These are phyloP conservation scores for Patella ulyssiponensis DNA, from an alignment of 2,888 invertebrate species.

Conservation along the genomic window DNA sequence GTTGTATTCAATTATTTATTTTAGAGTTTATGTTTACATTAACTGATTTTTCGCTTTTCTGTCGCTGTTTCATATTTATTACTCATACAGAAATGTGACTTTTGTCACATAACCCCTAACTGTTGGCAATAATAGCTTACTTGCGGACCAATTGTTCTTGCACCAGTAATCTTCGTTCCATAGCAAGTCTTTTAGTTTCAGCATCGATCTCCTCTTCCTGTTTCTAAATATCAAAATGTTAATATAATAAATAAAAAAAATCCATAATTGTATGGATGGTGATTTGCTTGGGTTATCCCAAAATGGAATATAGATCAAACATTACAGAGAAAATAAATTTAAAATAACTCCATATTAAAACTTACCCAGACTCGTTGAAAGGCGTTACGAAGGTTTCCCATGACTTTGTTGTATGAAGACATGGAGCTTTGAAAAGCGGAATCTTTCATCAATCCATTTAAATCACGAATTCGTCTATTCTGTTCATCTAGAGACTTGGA, in stretches of 20 bases:
- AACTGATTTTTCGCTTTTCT: too few species aligned
- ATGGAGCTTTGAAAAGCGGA: neutral
- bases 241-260: too few species aligned
- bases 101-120: neutral
- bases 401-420: neutral
- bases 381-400: neutral
- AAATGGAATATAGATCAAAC: too few species aligned
- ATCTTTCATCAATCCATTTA: neutral
- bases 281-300: too few species aligned
- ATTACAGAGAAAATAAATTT: too few species aligned
- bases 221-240: neutral
- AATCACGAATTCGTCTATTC: constrained; percentile 19
- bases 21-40: too few species aligned
- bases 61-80: too few species aligned
- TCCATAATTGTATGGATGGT: too few species aligned
- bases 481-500: constrained; percentile 9
- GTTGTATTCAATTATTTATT: too few species aligned
- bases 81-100: neutral
- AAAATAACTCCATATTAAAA: neutral
- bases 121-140: constrained; percentile 8
- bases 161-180: constrained; percentile 21
- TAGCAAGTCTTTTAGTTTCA: constrained; percentile 14
- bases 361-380: neutral
- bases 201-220: constrained; percentile 20
- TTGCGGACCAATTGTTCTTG: constrained; percentile 32